A percentile compares a stretch with the other conserved stretches of the same genome.
phyloP scores from a whole-genome alignment of 2,888 invertebrate genomes.

The Chironomus riparius region DNA sequence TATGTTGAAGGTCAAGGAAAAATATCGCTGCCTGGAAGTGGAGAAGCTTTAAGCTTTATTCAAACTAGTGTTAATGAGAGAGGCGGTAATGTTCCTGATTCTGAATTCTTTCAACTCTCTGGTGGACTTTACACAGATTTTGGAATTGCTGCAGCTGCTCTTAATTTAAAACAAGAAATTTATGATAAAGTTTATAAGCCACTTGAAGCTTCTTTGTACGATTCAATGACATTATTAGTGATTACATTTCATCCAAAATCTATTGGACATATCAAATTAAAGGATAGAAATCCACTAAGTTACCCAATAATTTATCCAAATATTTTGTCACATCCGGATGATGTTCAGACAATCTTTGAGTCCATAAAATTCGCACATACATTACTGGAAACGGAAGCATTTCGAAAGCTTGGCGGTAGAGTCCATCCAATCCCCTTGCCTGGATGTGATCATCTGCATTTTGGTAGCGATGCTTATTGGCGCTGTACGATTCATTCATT shows the following conservation, averaged over 20 bases:
- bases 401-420: neutral
- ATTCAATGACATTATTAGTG: constrained; percentile 50
- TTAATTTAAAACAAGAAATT: constrained; percentile 45
- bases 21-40: constrained; percentile 43
- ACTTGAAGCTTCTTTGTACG: constrained; percentile 44
- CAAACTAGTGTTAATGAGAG: constrained; percentile 39
- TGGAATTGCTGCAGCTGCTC: constrained; percentile 41
- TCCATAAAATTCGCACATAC: constrained; percentile 37
- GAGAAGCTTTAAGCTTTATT: constrained; percentile 48
- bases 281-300: constrained; percentile 48
- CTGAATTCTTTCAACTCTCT: constrained; percentile 49
- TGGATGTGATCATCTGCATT: neutral
- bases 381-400: neutral
- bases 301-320: constrained; percentile 54
- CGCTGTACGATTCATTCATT: neutral
- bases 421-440: neutral
- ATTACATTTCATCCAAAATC: constrained; percentile 63
- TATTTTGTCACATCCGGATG: constrained; percentile 45
- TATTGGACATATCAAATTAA: constrained; percentile 52
- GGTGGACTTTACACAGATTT: constrained; percentile 49
- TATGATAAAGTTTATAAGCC: constrained; percentile 45
- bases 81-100: constrained; percentile 36
- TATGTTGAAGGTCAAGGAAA: constrained; percentile 34
- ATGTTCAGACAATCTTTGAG: constrained; percentile 46
- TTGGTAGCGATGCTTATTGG: neutral